Evolutionary conservation across 2,797 vertebrate genomes (phyloP), one percentile per base, ranked within the genome.

Genomic region (Clamator glandarius): DNA sequence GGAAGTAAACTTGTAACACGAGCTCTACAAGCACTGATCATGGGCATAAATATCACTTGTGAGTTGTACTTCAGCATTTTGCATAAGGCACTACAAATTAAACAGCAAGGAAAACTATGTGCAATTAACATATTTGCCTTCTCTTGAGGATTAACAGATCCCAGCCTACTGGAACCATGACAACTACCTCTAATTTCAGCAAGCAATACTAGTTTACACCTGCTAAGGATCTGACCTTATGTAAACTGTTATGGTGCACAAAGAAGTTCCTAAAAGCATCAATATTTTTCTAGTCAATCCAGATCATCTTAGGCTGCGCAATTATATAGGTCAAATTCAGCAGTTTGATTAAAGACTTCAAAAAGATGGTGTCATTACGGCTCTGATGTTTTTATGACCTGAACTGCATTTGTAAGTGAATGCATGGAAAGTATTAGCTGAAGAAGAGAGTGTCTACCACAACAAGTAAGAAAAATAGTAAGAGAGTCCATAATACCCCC

Each of bases 371-470:
- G 91, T 91, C 86, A 92, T 87, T 95, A 96, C 46, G 50, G 50
- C 83, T 96, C 91, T 96, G 92, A 90, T 87, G 66, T 95, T 94
- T 92, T 95, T 95, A 96, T 97, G 93, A 96, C 93, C 88, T 96
- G 94, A 90, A 92, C 57, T 89, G 79, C 91, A 93, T 97, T 91
- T 93, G 52, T 92, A 96, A 97, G 94, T 92, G 93, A 97, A 94
- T 55, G 67, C 84, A 91, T 52, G 95, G 89, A 87, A 94, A 96
- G 73, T 42, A 87, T 84, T 92, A 96, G 90, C 82, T 90, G 36
- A 89, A 95, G 64, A 72, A 59, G 6, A 6, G 54, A 96, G 66
- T 95, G 52, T 86, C 82, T 95, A 52, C 91, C 92, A 84, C 79
- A 80, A 85, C 52, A 80, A 94, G 69, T 18, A 76, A 41, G 68